Percentiles rank a stretch among this genome's conserved stretches.
Evolutionary conservation across 2,888 invertebrate genomes (phyloP).

Genomic region (Thymelicus lineola): DNA sequence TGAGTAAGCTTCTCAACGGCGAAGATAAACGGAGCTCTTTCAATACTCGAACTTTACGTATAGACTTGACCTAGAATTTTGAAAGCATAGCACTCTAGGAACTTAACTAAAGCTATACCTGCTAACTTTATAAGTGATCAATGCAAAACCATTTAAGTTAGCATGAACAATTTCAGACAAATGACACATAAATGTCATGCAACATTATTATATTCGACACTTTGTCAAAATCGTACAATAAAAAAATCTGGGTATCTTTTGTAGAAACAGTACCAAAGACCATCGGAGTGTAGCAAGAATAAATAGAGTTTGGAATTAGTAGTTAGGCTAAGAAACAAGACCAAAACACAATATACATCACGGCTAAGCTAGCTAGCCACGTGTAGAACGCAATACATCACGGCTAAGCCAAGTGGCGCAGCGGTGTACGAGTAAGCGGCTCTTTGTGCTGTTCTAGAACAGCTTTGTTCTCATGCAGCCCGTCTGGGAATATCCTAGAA

Average conservation of each 20-base stretch:
- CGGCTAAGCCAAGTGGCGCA: slow-evolving; percentile 12
- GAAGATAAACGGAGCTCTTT: not conserved
- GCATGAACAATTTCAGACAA: too few relatives aligned
- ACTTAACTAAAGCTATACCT: too few relatives aligned
- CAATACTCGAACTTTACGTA: not conserved
- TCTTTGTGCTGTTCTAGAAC: not conserved
- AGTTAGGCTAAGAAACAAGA: not conserved
- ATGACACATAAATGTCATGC: too few relatives aligned
- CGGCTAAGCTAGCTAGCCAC: slow-evolving; percentile 31
- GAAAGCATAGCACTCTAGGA: not conserved
- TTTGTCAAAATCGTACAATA: too few relatives aligned
- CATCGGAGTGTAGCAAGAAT: not conserved
- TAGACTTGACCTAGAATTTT: not conserved
- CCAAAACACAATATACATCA: slow-evolving; percentile 17
- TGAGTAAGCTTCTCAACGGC: not conserved
- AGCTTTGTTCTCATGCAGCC: not conserved
- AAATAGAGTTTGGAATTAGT: not conserved
- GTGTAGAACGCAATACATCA: slow-evolving; percentile 29
- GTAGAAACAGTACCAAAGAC: too few relatives aligned
- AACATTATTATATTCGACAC: too few relatives aligned
- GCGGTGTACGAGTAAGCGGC: slow-evolving; percentile 9
- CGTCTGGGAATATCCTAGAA: not conserved
- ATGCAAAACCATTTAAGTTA: too few relatives aligned
- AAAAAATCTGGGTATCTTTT: too few relatives aligned
- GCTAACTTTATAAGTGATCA: too few relatives aligned